Conservation (phyloP, 2,113 vertebrate species). For the Chrysochloris asiatica region DNA sequence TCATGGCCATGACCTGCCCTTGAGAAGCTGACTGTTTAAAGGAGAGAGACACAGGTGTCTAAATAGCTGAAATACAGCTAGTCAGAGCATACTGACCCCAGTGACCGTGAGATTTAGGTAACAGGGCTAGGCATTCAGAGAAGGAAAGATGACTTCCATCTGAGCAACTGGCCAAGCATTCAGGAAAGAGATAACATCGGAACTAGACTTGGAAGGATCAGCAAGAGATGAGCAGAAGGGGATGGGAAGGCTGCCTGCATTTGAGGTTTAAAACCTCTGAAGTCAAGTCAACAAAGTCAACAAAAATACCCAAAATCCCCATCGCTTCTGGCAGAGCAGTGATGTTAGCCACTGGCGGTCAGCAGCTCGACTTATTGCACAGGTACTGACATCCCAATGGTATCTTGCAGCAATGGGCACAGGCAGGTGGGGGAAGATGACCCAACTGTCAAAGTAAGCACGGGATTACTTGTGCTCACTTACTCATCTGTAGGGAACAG, state of each 20-base stretch:
- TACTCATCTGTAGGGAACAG: too few relatives aligned
- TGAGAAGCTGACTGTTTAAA: not conserved
- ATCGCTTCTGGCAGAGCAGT: not conserved
- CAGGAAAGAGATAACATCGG: not conserved
- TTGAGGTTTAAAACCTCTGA: not conserved
- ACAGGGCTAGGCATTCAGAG: not conserved
- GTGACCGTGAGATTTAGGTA: not conserved
- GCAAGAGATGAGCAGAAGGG: not conserved
- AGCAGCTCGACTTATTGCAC: not conserved
- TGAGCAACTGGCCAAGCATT: not conserved
- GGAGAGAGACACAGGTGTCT: not conserved
- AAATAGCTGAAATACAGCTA: not conserved
- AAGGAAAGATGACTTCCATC: not conserved
- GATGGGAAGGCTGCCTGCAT: too few relatives aligned
- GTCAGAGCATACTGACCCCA: rapidly evolving
- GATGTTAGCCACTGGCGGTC: not conserved
- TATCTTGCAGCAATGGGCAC: not conserved
- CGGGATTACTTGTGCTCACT: too few relatives aligned
- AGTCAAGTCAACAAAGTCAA: too few relatives aligned
- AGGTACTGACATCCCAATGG: not conserved
- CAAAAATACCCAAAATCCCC: not conserved
- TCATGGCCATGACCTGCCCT: not conserved
- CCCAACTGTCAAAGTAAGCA: too few relatives aligned
- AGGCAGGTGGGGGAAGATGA: not conserved
- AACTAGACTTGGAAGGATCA: not conserved